A percentile compares a stretch with the other conserved stretches of the same genome.
Conservation (phyloP, 1,140 invertebrate genomes). For the Danaus plexippus region DNA sequence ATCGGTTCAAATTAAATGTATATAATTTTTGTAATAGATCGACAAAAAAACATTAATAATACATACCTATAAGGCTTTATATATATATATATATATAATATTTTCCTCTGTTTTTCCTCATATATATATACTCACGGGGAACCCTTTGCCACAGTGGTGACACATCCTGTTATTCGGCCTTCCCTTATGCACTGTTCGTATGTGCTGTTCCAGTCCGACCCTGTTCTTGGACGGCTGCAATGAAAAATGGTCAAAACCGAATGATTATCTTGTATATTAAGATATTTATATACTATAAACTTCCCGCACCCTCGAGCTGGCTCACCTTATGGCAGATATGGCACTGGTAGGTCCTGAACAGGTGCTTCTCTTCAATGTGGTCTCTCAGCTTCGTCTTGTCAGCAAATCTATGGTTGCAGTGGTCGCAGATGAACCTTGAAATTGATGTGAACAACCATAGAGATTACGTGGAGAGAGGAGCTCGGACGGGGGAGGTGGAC, state of each 20-base stretch:
- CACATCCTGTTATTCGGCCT: slow-evolving; percentile 57
- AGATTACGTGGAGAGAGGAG: too few relatives aligned
- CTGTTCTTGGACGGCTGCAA: slow-evolving; percentile 54
- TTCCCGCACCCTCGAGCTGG: background rate
- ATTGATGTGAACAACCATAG: background rate
- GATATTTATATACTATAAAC: too few relatives aligned
- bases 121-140: slow-evolving; percentile 42
- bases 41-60: too few relatives aligned
- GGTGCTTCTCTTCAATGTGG: slow-evolving; percentile 60
- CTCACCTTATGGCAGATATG: slow-evolving; percentile 55
- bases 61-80: too few relatives aligned
- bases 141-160: slow-evolving; percentile 58
- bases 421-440: slow-evolving; percentile 51
- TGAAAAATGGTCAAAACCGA: slow-evolving; percentile 7
- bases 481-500: too few relatives aligned
- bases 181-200: slow-evolving; percentile 53
- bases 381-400: slow-evolving; percentile 58
- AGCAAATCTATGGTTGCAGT: slow-evolving; percentile 45
- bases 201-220: slow-evolving; percentile 53
- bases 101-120: background rate
- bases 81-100: too few relatives aligned
- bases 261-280: background rate
- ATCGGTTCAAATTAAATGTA: too few relatives aligned
- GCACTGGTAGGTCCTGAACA: slow-evolving; percentile 47
- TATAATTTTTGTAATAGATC: too few relatives aligned